phyloP scores from a whole-genome alignment of 2,113 vertebrate genomes.

The Abramis brama region DNA sequence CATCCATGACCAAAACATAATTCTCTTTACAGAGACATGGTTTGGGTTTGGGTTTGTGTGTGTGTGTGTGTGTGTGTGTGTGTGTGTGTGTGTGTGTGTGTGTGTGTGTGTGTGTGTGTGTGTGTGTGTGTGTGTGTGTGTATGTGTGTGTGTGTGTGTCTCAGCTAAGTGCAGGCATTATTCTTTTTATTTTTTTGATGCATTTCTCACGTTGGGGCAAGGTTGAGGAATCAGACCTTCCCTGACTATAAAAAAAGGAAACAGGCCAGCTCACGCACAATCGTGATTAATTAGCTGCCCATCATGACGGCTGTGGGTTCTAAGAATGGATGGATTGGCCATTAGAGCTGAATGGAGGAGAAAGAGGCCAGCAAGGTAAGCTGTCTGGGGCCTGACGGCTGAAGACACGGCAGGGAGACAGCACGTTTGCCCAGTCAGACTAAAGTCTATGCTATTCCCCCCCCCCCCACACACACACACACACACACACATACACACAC shows the following conservation, averaged over 20 bases:
- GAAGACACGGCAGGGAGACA: slow-evolving; percentile 15
- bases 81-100: not conserved
- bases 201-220: not conserved
- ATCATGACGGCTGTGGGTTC: slow-evolving; percentile 37
- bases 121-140: too few species aligned
- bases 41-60: not conserved
- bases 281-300: slow-evolving; percentile 55
- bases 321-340: slow-evolving; percentile 43
- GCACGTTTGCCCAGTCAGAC: slow-evolving; percentile 4
- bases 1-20: slow-evolving; percentile 48
- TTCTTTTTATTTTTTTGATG: not conserved
- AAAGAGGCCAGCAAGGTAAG: slow-evolving; percentile 37
- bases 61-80: not conserved
- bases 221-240: slow-evolving; percentile 21
- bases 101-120: not conserved
- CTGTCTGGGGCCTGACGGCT: slow-evolving; percentile 39
- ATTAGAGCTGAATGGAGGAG: slow-evolving; percentile 36
- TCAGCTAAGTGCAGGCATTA: slow-evolving; percentile 19
- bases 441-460: not conserved
- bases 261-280: slow-evolving; percentile 14
- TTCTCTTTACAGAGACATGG: slow-evolving; percentile 50
- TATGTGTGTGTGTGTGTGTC: not conserved
- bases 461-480: not conserved
- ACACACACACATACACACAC: not conserved
- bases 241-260: slow-evolving; percentile 27